These are phyloP conservation scores for Leptosomus discolor DNA, from an alignment of 2,113 vertebrate species.

Conservation along the genomic window DNA sequence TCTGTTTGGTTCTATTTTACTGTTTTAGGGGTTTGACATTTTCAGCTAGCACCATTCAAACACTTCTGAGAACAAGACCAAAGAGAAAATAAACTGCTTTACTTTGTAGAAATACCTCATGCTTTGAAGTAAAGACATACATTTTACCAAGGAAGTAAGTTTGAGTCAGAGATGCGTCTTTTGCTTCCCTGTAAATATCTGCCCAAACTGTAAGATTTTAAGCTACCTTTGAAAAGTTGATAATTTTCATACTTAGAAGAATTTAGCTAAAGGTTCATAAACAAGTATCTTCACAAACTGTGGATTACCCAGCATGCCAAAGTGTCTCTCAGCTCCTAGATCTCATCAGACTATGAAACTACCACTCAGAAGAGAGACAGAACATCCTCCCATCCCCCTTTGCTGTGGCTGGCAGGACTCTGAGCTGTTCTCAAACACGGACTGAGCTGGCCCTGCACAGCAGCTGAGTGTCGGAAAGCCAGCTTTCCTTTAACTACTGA, in stretches of 20 bases:
- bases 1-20: background rate
- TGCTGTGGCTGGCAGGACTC: background rate
- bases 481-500: background rate
- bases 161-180: background rate
- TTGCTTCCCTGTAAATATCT: background rate
- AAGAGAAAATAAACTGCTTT: background rate
- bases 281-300: background rate
- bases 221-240: background rate
- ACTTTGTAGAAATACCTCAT: background rate
- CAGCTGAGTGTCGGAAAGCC: background rate
- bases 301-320: background rate
- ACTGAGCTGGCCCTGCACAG: background rate
- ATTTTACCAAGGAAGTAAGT: background rate
- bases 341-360: background rate
- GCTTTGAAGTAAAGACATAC: background rate
- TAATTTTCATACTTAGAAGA: background rate
- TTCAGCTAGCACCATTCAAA: background rate
- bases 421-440: background rate
- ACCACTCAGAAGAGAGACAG: background rate
- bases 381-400: background rate
- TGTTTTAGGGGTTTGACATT: constrained; percentile 25
- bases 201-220: background rate
- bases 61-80: background rate
- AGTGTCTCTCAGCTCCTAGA: background rate
- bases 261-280: background rate